phyloP scores from a whole-genome alignment of 2,888 invertebrate genomes.

The Heliconius sara region DNA sequence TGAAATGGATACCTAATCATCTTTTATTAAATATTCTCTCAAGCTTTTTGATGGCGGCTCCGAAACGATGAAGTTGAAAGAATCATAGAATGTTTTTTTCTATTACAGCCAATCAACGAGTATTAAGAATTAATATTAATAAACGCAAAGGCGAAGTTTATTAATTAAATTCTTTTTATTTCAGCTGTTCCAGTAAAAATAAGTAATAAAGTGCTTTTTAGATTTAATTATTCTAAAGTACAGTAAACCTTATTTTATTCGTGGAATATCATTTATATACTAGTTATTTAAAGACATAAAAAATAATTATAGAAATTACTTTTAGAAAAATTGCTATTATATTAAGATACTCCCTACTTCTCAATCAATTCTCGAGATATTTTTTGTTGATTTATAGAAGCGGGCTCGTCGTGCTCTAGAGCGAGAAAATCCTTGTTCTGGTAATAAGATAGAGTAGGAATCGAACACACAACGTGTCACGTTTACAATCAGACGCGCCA shows the following conservation, averaged over 20 bases:
- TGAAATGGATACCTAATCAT: constrained; percentile 71
- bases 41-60: constrained; percentile 50
- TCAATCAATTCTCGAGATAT: too few species aligned
- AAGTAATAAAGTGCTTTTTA: background rate
- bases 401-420: too few species aligned
- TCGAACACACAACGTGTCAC: too few species aligned
- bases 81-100: constrained; percentile 9
- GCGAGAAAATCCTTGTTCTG: too few species aligned
- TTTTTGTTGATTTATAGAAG: too few species aligned
- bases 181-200: constrained; percentile 6
- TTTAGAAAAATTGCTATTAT: background rate
- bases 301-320: background rate
- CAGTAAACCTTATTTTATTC: background rate
- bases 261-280: background rate
- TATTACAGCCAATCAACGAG: constrained; percentile 56
- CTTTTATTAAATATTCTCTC: constrained; percentile 66
- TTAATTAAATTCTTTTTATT: constrained; percentile 16
- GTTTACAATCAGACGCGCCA: too few species aligned
- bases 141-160: background rate
- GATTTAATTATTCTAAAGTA: background rate
- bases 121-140: constrained; percentile 38
- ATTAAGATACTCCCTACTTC: too few species aligned
- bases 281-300: background rate
- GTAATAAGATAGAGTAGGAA: too few species aligned
- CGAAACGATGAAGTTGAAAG: constrained; percentile 11